phyloP scores from a whole-genome alignment of 2,888 invertebrate species.

The Agriopis leucophaearia region DNA sequence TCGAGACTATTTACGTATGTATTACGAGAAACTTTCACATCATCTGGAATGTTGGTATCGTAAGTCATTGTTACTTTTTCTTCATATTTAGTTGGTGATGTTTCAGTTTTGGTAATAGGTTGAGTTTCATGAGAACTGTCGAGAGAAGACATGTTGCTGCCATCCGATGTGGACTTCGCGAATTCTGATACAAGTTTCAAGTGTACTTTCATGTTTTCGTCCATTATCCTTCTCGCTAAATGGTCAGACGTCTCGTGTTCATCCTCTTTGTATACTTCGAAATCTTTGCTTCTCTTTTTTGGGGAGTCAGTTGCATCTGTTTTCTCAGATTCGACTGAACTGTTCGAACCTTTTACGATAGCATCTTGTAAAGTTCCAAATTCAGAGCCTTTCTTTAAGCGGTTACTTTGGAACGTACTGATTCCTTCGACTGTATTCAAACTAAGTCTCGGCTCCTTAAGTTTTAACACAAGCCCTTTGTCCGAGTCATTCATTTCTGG shows the following conservation, averaged over 20 bases:
- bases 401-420: constrained; percentile 89
- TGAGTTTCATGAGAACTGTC: constrained; percentile 71
- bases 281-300: constrained; percentile 59
- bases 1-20: constrained; percentile 87
- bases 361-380: constrained; percentile 92
- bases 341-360: constrained; percentile 86
- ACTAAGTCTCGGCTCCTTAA: constrained; percentile 87
- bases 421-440: constrained; percentile 87
- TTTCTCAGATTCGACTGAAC: constrained; percentile 79
- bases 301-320: constrained; percentile 61
- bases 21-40: constrained; percentile 88
- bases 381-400: constrained; percentile 91
- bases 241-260: constrained; percentile 80
- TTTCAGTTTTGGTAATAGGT: constrained; percentile 58
- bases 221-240: constrained; percentile 79
- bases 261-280: constrained; percentile 64
- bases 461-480: constrained; percentile 72
- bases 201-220: constrained; percentile 82
- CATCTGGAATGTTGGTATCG: constrained; percentile 88
- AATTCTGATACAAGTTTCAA: constrained; percentile 81
- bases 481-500: constrained; percentile 79
- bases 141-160: constrained; percentile 76
- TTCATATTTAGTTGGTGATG: constrained; percentile 70
- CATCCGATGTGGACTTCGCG: constrained; percentile 81
- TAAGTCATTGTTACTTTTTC: constrained; percentile 79